Evolutionary conservation across 2,797 vertebrate species (phyloP).

Genomic region (Ctenochaetus hawaiiensis): DNA sequence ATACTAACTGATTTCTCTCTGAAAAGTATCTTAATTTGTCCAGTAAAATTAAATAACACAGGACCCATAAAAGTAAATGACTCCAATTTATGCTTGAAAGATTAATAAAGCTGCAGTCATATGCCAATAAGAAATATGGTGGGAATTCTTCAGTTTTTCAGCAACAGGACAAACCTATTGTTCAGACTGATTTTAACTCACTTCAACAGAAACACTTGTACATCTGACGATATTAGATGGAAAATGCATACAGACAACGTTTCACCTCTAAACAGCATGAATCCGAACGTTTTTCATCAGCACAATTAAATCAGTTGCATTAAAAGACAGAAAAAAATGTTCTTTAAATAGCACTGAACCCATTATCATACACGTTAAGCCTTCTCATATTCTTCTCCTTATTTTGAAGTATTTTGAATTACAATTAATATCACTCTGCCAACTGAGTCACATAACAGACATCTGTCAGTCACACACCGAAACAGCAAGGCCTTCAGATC

Average conservation of each 20-base stretch:
- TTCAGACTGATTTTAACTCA: not conserved
- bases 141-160: not conserved
- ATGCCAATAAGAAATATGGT: not conserved
- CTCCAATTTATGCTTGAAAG: not conserved
- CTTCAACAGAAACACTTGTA: not conserved
- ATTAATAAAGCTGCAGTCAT: slow-evolving; percentile 4
- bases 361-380: slow-evolving; percentile 23
- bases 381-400: slow-evolving; percentile 6
- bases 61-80: not conserved
- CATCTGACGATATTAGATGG: not conserved
- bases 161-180: not conserved
- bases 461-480: slow-evolving; percentile 22
- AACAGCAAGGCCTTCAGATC: not conserved
- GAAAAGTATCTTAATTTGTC: not conserved
- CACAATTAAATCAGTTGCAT: slow-evolving; percentile 29
- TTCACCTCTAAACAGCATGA: not conserved
- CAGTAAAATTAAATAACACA: not conserved
- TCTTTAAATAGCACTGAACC: slow-evolving; percentile 2
- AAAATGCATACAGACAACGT: not conserved
- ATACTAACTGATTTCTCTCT: not conserved
- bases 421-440: slow-evolving; percentile 13
- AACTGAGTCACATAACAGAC: slow-evolving; percentile 21
- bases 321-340: slow-evolving; percentile 13
- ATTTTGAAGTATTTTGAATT: not conserved
- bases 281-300: slow-evolving; percentile 25